Conservation (phyloP, 2,888 invertebrate genomes). For the Chrysolina oricalcia region DNA sequence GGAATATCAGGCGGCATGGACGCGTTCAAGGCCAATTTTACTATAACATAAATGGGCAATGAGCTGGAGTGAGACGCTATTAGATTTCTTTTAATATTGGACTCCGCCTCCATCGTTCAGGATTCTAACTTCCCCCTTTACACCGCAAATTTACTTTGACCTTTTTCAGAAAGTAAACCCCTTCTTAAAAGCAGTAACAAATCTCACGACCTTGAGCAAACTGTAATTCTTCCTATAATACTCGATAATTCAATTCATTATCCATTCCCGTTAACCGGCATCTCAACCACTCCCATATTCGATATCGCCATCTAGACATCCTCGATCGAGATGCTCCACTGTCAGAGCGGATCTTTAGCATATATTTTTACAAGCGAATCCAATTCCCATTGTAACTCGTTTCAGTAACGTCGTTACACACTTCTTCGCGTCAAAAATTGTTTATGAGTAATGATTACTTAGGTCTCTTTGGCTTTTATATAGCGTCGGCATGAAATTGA, state of each 20-base stretch:
- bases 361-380: constrained; percentile 47
- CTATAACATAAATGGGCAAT: no score
- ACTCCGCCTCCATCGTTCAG: no score
- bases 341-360: constrained; percentile 41
- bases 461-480: constrained; percentile 43
- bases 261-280: neutral
- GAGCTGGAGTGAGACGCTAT: no score
- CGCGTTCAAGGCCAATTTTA: no score
- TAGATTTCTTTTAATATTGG: no score
- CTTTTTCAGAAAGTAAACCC: no score
- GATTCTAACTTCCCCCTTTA: no score
- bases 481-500: constrained; percentile 45
- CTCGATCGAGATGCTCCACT: neutral
- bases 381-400: constrained; percentile 53
- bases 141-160: no score
- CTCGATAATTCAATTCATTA: no score
- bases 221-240: neutral
- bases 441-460: constrained; percentile 53
- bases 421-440: constrained; percentile 48
- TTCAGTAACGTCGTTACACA: constrained; percentile 49
- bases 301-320: neutral
- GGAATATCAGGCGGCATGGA: no score
- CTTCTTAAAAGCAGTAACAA: no score
- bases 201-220: no score
- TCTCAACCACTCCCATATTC: neutral